Evolutionary conservation across 2,797 vertebrate species (phyloP).

Genomic region (Sebastes hopkinsi): DNA sequence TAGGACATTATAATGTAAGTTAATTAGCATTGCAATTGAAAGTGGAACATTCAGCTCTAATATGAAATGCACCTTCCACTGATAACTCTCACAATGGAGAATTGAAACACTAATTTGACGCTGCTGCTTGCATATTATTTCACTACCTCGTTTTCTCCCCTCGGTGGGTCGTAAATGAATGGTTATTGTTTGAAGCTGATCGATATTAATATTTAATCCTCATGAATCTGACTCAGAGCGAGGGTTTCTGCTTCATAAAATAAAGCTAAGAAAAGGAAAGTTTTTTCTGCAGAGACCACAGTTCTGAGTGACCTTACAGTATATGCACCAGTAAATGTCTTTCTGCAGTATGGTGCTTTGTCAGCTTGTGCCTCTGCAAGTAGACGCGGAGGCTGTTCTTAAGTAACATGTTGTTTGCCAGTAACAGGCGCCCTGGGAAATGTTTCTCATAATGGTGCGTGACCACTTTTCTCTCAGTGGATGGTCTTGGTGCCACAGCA

Average conservation of each 20-base stretch:
- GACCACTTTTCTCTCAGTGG: slow-evolving; percentile 16
- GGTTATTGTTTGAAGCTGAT: neutral
- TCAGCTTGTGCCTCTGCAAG: slow-evolving; percentile 1
- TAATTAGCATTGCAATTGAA: neutral
- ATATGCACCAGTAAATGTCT: neutral
- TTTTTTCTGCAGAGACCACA: neutral
- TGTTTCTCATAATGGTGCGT: slow-evolving; percentile 30
- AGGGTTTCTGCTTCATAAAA: neutral
- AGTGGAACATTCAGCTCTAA: neutral
- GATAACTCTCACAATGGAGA: neutral
- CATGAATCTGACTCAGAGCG: neutral
- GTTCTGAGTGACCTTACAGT: neutral
- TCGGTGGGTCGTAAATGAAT: neutral
- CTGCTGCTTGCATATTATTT: neutral
- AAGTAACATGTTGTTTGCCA: slow-evolving; percentile 17
- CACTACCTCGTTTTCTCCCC: neutral
- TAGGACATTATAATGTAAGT: no score
- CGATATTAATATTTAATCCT: slow-evolving; percentile 17
- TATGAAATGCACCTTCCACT: neutral
- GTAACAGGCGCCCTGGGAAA: slow-evolving; percentile 21
- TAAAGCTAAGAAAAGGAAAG: neutral
- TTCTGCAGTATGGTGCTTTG: neutral
- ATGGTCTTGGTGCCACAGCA: slow-evolving; percentile 4
- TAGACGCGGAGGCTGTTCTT: neutral
- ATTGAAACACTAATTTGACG: neutral